These are phyloP conservation scores for Procavia capensis DNA, from an alignment of 2,113 vertebrate species.

Conservation along the genomic window DNA sequence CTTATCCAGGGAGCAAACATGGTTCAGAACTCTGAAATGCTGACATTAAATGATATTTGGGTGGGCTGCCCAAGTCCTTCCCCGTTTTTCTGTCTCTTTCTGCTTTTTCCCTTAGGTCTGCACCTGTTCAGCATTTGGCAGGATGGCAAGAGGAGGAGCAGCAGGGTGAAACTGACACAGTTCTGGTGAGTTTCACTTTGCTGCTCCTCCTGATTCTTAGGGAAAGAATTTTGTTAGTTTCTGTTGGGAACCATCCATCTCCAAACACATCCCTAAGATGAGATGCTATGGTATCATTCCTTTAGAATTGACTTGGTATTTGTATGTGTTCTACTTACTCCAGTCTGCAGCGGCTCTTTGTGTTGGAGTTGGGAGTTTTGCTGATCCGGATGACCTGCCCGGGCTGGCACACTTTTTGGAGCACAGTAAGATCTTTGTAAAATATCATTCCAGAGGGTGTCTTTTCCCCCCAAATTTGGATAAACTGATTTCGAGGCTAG, in stretches of 20 bases:
- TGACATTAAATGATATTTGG: constrained; percentile 41
- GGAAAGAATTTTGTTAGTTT: constrained; percentile 71
- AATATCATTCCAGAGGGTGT: constrained; percentile 60
- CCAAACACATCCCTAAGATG: constrained; percentile 57
- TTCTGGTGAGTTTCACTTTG: constrained; percentile 84
- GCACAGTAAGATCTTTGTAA: constrained; percentile 92
- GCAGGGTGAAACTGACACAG: constrained; percentile 82
- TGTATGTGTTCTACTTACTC: constrained; percentile 80
- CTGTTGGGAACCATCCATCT: constrained; percentile 59
- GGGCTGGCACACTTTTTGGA: constrained; percentile 99
- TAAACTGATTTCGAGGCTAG: constrained; percentile 56
- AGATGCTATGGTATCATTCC: constrained; percentile 31
- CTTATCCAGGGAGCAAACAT: constrained; percentile 35
- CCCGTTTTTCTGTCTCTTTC: constrained; percentile 66
- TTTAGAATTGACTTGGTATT: constrained; percentile 68
- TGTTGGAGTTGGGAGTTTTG: constrained; percentile 96
- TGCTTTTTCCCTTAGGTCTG: constrained; percentile 72
- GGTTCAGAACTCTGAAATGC: constrained; percentile 58
- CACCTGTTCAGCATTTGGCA: constrained; percentile 70
- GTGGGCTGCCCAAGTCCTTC: constrained; percentile 50
- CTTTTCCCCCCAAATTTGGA: constrained; percentile 27
- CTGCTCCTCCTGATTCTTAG: constrained; percentile 82
- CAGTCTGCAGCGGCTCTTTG: constrained; percentile 98
- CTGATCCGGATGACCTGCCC: constrained; percentile 96
- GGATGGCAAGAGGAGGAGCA: constrained; percentile 80